Evolutionary conservation across 2,113 vertebrate genomes (phyloP).

Genomic region (Halcyon malimbica): DNA sequence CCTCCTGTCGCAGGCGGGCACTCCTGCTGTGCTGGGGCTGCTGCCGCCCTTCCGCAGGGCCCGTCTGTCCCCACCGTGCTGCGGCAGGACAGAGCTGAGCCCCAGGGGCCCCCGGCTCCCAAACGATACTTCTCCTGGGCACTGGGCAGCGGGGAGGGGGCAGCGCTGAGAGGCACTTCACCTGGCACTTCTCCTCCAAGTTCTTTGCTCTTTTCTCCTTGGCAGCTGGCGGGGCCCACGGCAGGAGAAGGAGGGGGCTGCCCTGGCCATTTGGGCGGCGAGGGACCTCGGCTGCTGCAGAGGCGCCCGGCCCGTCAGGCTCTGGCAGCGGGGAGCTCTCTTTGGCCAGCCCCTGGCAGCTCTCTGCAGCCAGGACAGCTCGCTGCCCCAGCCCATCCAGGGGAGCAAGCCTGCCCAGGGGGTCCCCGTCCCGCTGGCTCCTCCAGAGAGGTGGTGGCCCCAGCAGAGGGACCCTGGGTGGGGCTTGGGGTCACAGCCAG

Average conservation of each 20-base stretch:
- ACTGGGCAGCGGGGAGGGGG: no score
- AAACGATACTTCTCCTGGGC: no score
- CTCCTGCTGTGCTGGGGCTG: not conserved
- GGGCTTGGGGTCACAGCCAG: no score
- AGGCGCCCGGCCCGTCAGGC: rapidly evolving
- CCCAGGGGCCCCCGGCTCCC: no score
- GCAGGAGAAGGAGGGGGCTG: not conserved
- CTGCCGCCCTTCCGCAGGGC: not conserved
- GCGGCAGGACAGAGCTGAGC: not conserved
- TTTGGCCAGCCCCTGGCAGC: not conserved
- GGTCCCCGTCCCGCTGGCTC: not conserved
- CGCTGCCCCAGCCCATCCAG: not conserved
- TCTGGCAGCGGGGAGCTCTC: not conserved
- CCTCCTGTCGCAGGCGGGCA: not conserved
- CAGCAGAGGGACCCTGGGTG: not conserved
- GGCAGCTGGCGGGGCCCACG: no score
- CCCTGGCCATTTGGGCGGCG: not conserved
- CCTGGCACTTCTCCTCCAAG: no score
- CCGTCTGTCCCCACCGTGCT: not conserved
- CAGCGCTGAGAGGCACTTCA: no score
- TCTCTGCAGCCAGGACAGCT: not conserved
- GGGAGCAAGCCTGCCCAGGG: not conserved
- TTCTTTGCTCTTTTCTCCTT: no score
- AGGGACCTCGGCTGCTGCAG: not conserved
- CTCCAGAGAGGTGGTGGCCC: not conserved